Percentiles rank a stretch among this genome's conserved stretches.
These are phyloP conservation scores for Myocastor coypus DNA, from an alignment of 2,113 vertebrate species.

Conservation along the genomic window DNA sequence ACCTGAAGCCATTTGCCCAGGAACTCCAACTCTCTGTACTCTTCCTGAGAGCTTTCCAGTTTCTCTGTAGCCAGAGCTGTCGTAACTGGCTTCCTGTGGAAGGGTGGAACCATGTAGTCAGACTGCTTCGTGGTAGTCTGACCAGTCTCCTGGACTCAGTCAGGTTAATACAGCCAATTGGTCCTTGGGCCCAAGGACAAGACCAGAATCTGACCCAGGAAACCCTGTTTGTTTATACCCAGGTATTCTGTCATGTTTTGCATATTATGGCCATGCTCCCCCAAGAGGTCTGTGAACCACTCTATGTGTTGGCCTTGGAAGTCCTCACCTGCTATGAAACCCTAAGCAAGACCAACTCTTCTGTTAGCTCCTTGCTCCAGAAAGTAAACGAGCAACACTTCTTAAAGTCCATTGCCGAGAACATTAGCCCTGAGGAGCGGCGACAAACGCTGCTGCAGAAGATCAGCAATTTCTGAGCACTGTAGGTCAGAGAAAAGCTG, in stretches of 20 bases:
- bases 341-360: constrained; percentile 84
- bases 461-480: constrained; percentile 90
- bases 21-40: constrained; percentile 94
- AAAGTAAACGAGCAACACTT: constrained; percentile 93
- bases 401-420: constrained; percentile 91
- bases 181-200: neutral
- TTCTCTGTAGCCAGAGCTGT: constrained; percentile 96
- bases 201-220: constrained; percentile 85
- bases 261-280: constrained; percentile 97
- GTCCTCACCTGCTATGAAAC: constrained; percentile 92
- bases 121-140: constrained; percentile 90
- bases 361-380: constrained; percentile 87
- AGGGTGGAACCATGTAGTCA: constrained; percentile 91
- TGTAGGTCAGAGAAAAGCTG: neutral
- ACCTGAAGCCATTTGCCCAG: constrained; percentile 91
- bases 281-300: constrained; percentile 83
- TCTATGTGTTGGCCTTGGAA: constrained; percentile 93
- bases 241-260: constrained; percentile 96
- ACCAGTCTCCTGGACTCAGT: constrained; percentile 87
- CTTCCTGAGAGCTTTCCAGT: constrained; percentile 93
- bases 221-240: constrained; percentile 92
- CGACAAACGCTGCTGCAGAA: constrained; percentile 94
- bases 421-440: constrained; percentile 88
- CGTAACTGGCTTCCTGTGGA: constrained; percentile 89
- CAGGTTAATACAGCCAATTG: constrained; percentile 74